Evolutionary conservation across 2,797 vertebrate species (phyloP), one percentile per base, ranked within the genome.

Genomic region (Spinibarbus caldwelli): DNA sequence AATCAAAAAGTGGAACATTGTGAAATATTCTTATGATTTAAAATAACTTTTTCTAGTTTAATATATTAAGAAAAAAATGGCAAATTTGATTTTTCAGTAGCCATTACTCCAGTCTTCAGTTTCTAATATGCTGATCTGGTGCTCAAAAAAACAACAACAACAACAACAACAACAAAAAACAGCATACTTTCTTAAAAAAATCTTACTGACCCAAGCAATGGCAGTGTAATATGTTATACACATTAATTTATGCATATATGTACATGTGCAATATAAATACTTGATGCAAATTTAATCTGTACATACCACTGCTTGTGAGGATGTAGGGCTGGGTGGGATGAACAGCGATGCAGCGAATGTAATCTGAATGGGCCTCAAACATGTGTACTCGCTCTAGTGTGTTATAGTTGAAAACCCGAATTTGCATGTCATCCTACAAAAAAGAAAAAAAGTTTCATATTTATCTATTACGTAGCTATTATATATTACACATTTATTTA

Each of bases 291-390:
- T 49, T 5, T 5, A 77, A 41, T 45, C 10, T 43, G 54, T 41
- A 41, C 95, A 67, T 95, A 99, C 98, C 98, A 1, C 98, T 99
- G 94, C 98, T 99, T 2, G 98, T 99, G 52, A 99, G 96, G 89
- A 99, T 98, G 93, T 97, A 99, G n/a, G 98, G 97, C 92, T 99
- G 98, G 0, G 97, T 98, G 47, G 98, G 98, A 90, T 99, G 98
- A 85, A 99, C 97, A n/a, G 98, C 98, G 34, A 99, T 99, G 88
- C 98, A 99, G 12, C 98, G 97, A 82, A 99, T 99, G 86, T 99
- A 99, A 93, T 99, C 98, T 0, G 97, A 99, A 86, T 99, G 98
- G 0, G 98, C 98, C 91, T 99, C 98, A 86, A 99, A 99, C 98
- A 99, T 97, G 90, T 99, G 98, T 85, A 99, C 97, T 79, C 98